Evolutionary conservation across 2,888 invertebrate species (phyloP), one percentile per base, ranked within the genome.

Genomic region (Arctia plantaginis): DNA sequence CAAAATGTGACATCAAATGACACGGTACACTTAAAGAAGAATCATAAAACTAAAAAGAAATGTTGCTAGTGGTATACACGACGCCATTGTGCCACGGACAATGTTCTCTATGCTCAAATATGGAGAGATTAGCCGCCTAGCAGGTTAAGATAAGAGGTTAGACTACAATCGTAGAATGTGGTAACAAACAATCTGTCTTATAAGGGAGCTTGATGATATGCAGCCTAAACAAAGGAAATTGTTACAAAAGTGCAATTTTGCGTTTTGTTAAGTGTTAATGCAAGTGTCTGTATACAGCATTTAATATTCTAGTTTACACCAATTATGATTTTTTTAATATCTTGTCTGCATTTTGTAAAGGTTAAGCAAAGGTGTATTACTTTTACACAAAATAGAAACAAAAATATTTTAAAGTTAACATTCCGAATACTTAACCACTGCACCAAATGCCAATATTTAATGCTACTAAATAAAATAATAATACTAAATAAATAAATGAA

Each of bases 21-120:
- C 89, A 97, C 97, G 75, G 97, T 98, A 77, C 97, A 97, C 94
- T 92, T 98, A 90, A 96, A 97, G 87, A 97, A 97, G 94, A 95
- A 94, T 89, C 96, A 96, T 90, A 97, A 96, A 90, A 96, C 96
- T 68, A 96, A 96, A 90, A 96, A 96, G 92, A 96, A 96, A 91
- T 96, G 96, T 92, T 97, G 97, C 94, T 96, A 97, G 93, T 94
- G 93, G 86, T 89, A 79, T 78, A 81, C 78, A 69, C 82, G 77
- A 80, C 79, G 83, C 91, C 88, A 87, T 84, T 83, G 89, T 90
- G 93, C 92, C 90, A 89, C 88, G 92, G 94, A 94, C 92, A 89
- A 90, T 92, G 90, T 93, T 93, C 86, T 89, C 88, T 87, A 94
- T 93, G 95, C 95, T 95, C 95, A 95, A 94, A 93, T 89, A 88